phyloP scores from a whole-genome alignment of 2,888 invertebrate genomes.

The Trachelus stipa region DNA sequence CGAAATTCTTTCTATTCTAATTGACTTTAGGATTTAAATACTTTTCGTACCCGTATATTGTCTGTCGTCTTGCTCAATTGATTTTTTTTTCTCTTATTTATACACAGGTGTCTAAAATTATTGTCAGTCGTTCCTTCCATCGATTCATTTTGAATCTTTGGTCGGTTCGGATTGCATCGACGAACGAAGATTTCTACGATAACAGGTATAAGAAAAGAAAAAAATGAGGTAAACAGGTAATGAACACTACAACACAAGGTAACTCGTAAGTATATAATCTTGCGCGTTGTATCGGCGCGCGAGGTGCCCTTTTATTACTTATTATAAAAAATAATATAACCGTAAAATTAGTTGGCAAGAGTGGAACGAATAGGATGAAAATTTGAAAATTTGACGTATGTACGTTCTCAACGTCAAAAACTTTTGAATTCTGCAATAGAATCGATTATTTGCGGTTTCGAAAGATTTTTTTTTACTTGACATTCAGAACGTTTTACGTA shows the following conservation, averaged over 20 bases:
- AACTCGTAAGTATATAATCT: conserved; percentile 69
- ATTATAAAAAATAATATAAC: conserved; percentile 13
- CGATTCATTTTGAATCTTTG: conserved; percentile 20
- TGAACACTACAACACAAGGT: conserved; percentile 14
- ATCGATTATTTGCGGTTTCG: no score
- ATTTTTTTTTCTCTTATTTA: neutral
- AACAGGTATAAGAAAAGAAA: conserved; percentile 25
- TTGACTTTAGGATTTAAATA: no score
- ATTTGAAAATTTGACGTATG: no score
- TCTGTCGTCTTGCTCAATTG: neutral
- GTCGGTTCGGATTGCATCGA: neutral
- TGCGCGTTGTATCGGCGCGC: conserved; percentile 71
- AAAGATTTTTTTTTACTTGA: conserved; percentile 12
- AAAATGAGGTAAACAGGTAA: conserved; percentile 20
- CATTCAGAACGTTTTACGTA: conserved; percentile 4
- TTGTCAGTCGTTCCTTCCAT: conserved; percentile 5
- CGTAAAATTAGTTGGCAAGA: neutral
- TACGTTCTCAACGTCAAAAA: no score
- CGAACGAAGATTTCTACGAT: neutral
- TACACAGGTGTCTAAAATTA: neutral
- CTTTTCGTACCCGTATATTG: no score
- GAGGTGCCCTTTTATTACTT: conserved; percentile 50
- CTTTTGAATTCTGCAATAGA: no score
- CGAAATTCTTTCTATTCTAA: no score
- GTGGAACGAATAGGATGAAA: neutral